Base-by-base conservation (phyloP, 1,140 invertebrate genomes). In the Trichonephila clavipes region DNA sequence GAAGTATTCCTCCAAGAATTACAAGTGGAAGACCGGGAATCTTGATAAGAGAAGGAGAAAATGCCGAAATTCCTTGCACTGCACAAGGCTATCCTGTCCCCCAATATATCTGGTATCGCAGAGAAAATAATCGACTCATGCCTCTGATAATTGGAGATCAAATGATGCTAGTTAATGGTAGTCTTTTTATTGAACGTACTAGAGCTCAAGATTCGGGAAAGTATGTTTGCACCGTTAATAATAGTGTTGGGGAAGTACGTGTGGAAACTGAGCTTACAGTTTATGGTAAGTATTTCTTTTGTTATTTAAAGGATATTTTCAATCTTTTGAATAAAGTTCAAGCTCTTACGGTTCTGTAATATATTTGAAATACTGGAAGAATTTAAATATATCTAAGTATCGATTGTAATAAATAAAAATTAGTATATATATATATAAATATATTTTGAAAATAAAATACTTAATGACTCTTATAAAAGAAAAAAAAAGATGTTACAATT, bases 41-140 rank as follows among this genome's bases (percentile, higher is more conserved):
- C 24, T 94, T 92, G 51, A 95, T 95, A 12, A 92, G 88, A 34
- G 95, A 95, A 72, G 95, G 95, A 10, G 94, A 95, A 28, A 95
- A 94, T 16, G 95, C 95, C 1, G 96, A 96, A 93, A 94, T 96
- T 8, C 95, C 96, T 8, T 96, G 96, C 94, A 96, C 95, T 14
- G 96, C 95, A 61, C 93, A 95, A 94, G 93, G 95, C 94, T 58
- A 95, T 95, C 94, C 96, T 44, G 64, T 90, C 19, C 94, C 94
- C 1, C 62, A 81, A n/a, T 94, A 94, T 83, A 87, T 28, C 10
- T 94, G 96, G 94, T 93, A 90, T 69, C 59, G 44, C 18, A 92
- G 72, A 44, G 90, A 94, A 58, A 93, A 94, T 21, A 93, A 90
- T 21, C 28, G 89, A 34, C 61, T 94, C 1, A 40, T 94, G 19